phyloP scores from a whole-genome alignment of 2,113 vertebrate genomes.

The Nothocercus nigrocapillus region DNA sequence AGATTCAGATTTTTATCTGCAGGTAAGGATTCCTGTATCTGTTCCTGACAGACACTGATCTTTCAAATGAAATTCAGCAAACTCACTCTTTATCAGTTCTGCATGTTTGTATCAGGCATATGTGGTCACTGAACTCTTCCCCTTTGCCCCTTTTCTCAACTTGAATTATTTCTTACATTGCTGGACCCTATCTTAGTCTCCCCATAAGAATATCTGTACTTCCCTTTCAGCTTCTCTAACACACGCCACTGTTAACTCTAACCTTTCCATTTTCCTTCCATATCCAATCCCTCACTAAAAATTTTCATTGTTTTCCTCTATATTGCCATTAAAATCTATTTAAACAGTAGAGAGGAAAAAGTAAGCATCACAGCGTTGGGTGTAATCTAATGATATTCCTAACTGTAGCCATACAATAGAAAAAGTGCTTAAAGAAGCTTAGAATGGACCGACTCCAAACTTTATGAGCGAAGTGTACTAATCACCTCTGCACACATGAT shows the following conservation, averaged over 20 bases:
- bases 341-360: background rate
- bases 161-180: background rate
- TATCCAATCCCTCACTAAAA: background rate
- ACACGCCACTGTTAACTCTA: background rate
- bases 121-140: background rate
- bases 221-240: background rate
- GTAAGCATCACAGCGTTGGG: background rate
- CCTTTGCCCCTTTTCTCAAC: background rate
- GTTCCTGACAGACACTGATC: background rate
- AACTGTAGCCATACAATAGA: background rate
- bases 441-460: background rate
- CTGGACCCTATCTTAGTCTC: slow-evolving; percentile 3
- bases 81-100: background rate
- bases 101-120: background rate
- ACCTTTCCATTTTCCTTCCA: background rate
- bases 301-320: background rate
- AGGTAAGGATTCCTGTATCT: background rate
- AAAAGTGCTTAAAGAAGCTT: background rate
- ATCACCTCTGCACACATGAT: background rate
- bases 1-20: background rate
- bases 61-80: background rate
- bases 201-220: background rate
- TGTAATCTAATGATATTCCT: background rate
- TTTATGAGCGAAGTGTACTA: background rate
- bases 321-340: background rate